These are phyloP conservation scores for Halcyon leucocephala DNA, from an alignment of 2,797 vertebrate species.

Conservation along the genomic window DNA sequence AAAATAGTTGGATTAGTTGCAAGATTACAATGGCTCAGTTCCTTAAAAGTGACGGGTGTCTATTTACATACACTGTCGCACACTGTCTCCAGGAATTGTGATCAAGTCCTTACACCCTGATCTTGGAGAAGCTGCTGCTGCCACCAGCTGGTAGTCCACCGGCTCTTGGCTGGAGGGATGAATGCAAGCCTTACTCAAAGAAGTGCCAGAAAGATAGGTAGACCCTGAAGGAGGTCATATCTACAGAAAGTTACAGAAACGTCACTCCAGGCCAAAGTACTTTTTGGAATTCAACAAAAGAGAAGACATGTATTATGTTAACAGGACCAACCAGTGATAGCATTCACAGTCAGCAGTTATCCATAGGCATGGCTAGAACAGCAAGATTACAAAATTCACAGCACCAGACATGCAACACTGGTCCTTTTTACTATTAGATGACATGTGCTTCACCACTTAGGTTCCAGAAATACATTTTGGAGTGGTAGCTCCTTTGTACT, in stretches of 20 bases:
- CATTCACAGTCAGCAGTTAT: background rate
- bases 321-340: background rate
- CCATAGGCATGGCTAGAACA: background rate
- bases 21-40: background rate
- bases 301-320: background rate
- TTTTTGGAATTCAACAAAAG: background rate
- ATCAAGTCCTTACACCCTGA: background rate
- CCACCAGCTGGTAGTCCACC: slow-evolving; percentile 48
- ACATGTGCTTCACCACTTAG: background rate
- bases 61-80: background rate
- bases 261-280: background rate
- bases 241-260: background rate
- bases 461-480: background rate
- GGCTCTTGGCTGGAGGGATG: background rate
- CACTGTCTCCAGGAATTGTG: rapidly evolving
- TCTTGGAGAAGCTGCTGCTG: slow-evolving; percentile 47
- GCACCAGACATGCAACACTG: background rate
- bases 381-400: background rate
- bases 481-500: background rate
- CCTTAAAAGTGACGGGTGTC: background rate
- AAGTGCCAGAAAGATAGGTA: background rate
- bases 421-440: background rate
- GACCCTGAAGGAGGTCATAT: background rate
- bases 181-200: background rate
- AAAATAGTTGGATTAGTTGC: background rate